These are phyloP conservation scores for Coleophora deauratella DNA, from an alignment of 2,888 invertebrate species.

Conservation along the genomic window DNA sequence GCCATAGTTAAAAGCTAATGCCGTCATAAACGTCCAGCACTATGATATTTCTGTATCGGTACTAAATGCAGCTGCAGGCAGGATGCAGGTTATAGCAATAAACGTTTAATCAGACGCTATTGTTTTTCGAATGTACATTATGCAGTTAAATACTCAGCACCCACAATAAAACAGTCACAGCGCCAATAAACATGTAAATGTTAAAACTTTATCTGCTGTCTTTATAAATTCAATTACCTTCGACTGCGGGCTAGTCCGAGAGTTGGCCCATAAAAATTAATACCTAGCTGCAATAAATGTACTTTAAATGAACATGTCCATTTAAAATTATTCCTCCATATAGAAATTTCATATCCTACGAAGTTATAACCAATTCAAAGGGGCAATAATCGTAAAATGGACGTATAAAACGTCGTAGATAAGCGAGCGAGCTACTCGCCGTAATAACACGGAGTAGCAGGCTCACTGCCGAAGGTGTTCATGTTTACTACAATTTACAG, in stretches of 20 bases:
- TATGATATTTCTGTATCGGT: too few relatives aligned
- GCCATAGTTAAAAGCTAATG: too few relatives aligned
- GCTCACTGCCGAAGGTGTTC: conserved; percentile 32
- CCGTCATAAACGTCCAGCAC: too few relatives aligned
- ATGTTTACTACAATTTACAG: conserved; percentile 36
- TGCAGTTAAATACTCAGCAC: too few relatives aligned
- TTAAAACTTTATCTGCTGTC: too few relatives aligned
- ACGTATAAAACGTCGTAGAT: conserved; percentile 58
- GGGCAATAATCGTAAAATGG: conserved; percentile 68
- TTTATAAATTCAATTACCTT: too few relatives aligned
- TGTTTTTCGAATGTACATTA: too few relatives aligned
- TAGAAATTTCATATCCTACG: conserved; percentile 67
- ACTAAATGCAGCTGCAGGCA: too few relatives aligned
- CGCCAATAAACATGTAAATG: too few relatives aligned
- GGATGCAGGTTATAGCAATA: too few relatives aligned
- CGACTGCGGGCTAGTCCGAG: conserved; percentile 5
- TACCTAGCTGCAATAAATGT: conserved; percentile 41
- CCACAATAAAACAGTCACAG: too few relatives aligned
- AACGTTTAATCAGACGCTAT: too few relatives aligned
- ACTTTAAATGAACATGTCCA: conserved; percentile 58
- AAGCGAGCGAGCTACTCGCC: conserved; percentile 48
- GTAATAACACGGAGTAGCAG: conserved; percentile 37
- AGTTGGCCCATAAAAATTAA: conserved; percentile 45
- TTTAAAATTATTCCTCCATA: conserved; percentile 59
- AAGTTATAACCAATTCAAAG: conserved; percentile 66